Evolutionary conservation across 2,888 invertebrate genomes (phyloP), one percentile per base, ranked within the genome.

Genomic region (Drosophila mercatorum): DNA sequence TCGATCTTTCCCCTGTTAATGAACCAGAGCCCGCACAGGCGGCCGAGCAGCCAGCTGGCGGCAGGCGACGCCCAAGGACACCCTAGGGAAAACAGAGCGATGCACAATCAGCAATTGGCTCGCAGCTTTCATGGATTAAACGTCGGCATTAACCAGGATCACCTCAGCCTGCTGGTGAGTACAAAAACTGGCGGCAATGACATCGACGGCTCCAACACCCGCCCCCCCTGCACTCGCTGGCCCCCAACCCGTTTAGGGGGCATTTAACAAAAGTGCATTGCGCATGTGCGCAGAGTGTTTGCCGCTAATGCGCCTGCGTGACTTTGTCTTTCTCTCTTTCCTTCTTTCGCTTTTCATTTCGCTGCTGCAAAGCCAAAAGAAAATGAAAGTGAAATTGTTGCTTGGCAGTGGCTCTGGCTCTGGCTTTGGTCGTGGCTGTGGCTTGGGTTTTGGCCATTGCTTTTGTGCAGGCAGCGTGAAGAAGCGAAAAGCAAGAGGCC

Each of bases 321-420:
- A 81, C 83, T 83, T 73, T 67, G 58, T 67, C 57, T 79, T 81
- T 79, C 28, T 28, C 5, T 28, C 28, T 5, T 28, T 68, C 38
- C 47, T 58, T 60, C 68, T 73, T 81, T 77, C 73, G 77, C 71
- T 79, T 83, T 85, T 76, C 70, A 68, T 72, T 80, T 78, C 52
- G 61, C 68, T 72, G 74, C 73, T 51, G 51, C 51, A 72, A 73
- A 86, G 72, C 66, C 82, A 80, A 83, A 88, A 78, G 86, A 85
- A 90, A 90, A 89, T 80, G 89, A 89, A 89, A 89, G 90, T 91
- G 90, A 91, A 90, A 91, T 84, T 88, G 78, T 68, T 78, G 49
- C 34, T 51, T 65, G 68, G 41, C 49, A 46, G 44, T 57, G 41
- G 57, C 61, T 47, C 56, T 10, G 52, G 52, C 47, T 46, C 28